phyloP scores from a whole-genome alignment of 1,140 invertebrate genomes.

The Aphelinus certus region DNA sequence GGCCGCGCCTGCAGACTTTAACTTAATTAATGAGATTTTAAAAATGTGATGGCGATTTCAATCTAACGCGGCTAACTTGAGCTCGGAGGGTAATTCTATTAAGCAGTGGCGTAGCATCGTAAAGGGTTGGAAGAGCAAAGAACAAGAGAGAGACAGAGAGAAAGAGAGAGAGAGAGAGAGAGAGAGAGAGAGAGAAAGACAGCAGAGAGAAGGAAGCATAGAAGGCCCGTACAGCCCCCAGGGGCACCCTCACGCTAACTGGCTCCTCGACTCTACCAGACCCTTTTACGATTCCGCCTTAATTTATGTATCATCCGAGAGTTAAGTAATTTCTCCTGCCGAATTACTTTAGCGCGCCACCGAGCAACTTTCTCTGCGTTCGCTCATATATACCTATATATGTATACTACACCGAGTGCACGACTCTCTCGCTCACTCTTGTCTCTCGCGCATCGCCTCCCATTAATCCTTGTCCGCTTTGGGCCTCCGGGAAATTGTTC shows the following conservation, averaged over 20 bases:
- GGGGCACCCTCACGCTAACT: constrained; percentile 67
- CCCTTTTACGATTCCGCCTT: constrained; percentile 66
- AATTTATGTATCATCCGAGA: constrained; percentile 69
- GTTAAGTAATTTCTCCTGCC: constrained; percentile 67
- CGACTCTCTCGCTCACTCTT: neutral
- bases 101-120: constrained; percentile 60
- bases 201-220: constrained; percentile 20
- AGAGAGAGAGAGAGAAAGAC: constrained; percentile 22
- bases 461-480: neutral
- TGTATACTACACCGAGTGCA: neutral
- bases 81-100: constrained; percentile 64
- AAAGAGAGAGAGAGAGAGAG: constrained; percentile 19
- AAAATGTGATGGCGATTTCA: constrained; percentile 64
- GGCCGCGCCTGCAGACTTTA: constrained; percentile 23
- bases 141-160: constrained; percentile 20
- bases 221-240: constrained; percentile 62
- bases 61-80: constrained; percentile 60
- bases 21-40: constrained; percentile 62
- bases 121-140: constrained; percentile 60
- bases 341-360: constrained; percentile 56
- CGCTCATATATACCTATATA: neutral
- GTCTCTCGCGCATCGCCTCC: neutral
- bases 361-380: constrained; percentile 25
- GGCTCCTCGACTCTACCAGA: constrained; percentile 61
- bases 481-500: neutral